Evolutionary conservation across 2,113 vertebrate genomes (phyloP).

Genomic region (Malurus alboscapulatus): DNA sequence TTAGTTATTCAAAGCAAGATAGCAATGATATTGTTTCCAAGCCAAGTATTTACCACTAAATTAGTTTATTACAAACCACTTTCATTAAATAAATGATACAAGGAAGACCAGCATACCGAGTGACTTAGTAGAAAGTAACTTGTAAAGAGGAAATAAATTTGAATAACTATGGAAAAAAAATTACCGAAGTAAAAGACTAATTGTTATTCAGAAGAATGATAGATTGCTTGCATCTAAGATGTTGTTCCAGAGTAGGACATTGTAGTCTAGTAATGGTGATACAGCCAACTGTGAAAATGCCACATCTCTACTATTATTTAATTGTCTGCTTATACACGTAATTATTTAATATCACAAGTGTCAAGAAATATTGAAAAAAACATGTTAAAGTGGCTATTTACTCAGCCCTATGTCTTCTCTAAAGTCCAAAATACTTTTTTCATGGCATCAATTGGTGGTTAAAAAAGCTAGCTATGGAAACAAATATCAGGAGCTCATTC

Average conservation of each 20-base stretch:
- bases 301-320: not conserved
- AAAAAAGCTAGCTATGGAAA: not conserved
- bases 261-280: not conserved
- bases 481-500: not conserved
- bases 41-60: not conserved
- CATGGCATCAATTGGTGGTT: not conserved
- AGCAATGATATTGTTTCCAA: not conserved
- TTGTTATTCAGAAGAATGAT: not conserved
- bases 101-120: not conserved
- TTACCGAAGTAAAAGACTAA: not conserved
- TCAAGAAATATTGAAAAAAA: not conserved
- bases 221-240: not conserved
- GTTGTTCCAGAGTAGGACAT: not conserved
- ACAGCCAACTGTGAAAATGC: not conserved
- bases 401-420: not conserved
- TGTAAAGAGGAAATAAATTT: not conserved
- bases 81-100: not conserved
- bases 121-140: not conserved
- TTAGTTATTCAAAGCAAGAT: not conserved
- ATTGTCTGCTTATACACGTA: fast-evolving
- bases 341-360: not conserved
- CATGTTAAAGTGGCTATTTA: not conserved
- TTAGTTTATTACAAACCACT: not conserved
- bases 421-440: not conserved
- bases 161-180: not conserved